These are phyloP conservation scores for Lindbergichthys nudifrons DNA, from an alignment of 2,797 vertebrate genomes.

Conservation along the genomic window DNA sequence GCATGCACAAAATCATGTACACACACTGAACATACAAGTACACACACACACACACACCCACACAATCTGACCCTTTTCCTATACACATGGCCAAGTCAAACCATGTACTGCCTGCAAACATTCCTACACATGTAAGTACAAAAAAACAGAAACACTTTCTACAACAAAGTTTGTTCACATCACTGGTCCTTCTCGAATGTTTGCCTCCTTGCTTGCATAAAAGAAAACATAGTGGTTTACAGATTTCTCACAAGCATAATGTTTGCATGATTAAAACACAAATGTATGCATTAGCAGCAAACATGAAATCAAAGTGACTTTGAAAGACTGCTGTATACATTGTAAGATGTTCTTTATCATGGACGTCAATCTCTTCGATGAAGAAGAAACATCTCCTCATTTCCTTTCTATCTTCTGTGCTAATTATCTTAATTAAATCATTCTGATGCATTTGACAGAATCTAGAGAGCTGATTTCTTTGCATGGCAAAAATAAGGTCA, in stretches of 20 bases:
- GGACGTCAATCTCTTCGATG: neutral
- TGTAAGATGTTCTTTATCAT: constrained; percentile 1
- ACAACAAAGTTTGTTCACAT: constrained; percentile 17
- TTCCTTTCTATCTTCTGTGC: neutral
- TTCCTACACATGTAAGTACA: constrained; percentile 13
- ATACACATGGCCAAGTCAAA: constrained; percentile 53
- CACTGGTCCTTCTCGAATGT: neutral
- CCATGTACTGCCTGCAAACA: constrained; percentile 48
- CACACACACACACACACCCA: constrained; percentile 54
- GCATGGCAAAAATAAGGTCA: constrained; percentile 5
- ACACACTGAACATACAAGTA: constrained; percentile 29
- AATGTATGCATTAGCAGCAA: neutral
- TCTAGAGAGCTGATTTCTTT: neutral
- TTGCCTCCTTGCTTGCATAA: neutral
- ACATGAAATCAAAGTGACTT: constrained; percentile 6
- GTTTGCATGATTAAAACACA: neutral
- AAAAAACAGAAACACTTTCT: neutral
- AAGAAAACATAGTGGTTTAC: constrained; percentile 1
- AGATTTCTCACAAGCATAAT: neutral
- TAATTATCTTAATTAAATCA: neutral
- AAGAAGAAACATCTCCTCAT: neutral
- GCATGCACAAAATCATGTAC: constrained; percentile 47
- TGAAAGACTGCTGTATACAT: neutral
- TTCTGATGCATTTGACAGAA: neutral
- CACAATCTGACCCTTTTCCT: constrained; percentile 50